Evolutionary conservation across 2,113 vertebrate genomes (phyloP).

Genomic region (Odocoileus virginianus): DNA sequence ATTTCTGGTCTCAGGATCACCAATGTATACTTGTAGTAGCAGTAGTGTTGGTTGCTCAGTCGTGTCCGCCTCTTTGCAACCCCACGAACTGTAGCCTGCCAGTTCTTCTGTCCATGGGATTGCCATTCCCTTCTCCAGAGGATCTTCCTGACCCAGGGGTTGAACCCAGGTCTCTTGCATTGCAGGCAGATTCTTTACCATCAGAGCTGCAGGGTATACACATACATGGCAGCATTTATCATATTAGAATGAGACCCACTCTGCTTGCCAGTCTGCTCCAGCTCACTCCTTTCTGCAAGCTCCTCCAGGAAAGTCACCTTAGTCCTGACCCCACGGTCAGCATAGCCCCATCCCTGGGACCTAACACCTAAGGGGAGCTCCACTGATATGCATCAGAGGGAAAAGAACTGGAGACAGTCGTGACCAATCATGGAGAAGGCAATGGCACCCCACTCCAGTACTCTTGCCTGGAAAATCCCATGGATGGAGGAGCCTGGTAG

Average conservation of each 20-base stretch:
- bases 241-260: not conserved
- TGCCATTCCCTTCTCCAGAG: not conserved
- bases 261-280: accelerated
- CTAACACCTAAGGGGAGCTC: accelerated
- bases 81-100: not conserved
- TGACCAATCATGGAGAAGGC: not conserved
- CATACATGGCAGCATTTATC: not conserved
- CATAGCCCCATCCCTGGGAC: not conserved
- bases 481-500: no score
- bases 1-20: not conserved
- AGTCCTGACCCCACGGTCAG: not conserved
- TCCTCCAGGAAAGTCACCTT: not conserved
- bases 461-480: no score
- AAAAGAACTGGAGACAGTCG: not conserved
- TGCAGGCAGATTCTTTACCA: not conserved
- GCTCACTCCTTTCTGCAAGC: not conserved
- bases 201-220: not conserved
- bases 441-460: no score
- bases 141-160: not conserved
- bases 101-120: not conserved
- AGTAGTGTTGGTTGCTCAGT: not conserved
- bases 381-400: accelerated
- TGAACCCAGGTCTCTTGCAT: not conserved
- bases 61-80: not conserved
- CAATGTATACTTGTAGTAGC: accelerated